Base-by-base conservation (phyloP, 2,113 vertebrate species). In the Marcusenius ussheri region DNA sequence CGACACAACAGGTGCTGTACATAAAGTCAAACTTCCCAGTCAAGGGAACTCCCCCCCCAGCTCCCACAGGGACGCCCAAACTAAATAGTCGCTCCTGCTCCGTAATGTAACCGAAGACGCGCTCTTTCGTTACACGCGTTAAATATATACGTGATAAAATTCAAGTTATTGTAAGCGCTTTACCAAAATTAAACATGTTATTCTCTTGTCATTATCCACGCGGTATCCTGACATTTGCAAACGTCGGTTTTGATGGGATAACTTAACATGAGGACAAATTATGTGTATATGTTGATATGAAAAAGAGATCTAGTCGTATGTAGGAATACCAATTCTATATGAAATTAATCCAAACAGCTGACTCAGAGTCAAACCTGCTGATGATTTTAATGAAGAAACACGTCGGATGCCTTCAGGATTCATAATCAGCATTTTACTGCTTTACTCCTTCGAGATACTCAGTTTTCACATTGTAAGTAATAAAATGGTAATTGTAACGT, bases 1-100 rank as follows among this genome's bases (percentile, higher is more conserved):
- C 94, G 35, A 93, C 93, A 94, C 95, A 95, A 97, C 97, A 98
- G 97, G 97, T 98, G 97, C 96, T 95, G 93, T 89, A 93, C 95
- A 92, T 95, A 94, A 95, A 94, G 93, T 92, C 90, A 90, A 94
- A 93, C 92, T 94, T 94, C 93, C 88, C 93, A 91, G 85, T 84
- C 47, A 90, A 93, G 93, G 94, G 93, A 95, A 96, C 94, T 95
- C 95, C 95, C 80, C 95, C 91, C 49, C 49, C 21, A 21, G 8
- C 83, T 13, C 83, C 45, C 45, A 10, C 84, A 7, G 45, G 17
- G 15, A 53, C 24, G 27, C 49, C 47, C 47, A 53, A 53, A 85
- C 91, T 91, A 93, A 91, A 93, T 95, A 90, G 91, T 91, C 95
- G 49, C 50, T 53, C 85, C 47, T 50, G n/a, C 85, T 53, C 49